Base-by-base conservation (phyloP, 2,113 vertebrate species). In the Elephas maximus region DNA sequence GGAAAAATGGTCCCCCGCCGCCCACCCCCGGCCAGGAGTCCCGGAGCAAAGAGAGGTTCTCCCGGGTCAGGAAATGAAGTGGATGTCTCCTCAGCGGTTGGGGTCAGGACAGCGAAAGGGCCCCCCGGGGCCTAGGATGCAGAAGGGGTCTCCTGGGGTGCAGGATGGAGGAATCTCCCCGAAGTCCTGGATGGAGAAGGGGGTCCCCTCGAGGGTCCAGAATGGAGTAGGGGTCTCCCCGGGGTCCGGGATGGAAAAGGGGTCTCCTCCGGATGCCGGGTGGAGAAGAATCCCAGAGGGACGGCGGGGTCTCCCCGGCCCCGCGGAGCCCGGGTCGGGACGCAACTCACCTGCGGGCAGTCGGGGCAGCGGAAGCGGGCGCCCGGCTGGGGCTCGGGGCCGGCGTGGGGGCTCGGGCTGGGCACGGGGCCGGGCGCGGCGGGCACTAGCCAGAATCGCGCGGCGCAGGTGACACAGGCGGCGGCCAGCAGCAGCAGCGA, bases 341-440 rank as follows among this genome's bases (percentile, higher is more conserved):
- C 33, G 80, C 30, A 15, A 44, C 98, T 98, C 93, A 98, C 98
- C 98, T 97, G 79, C 37, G 2, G 69, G 26, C 20, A 28, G 91
- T 60, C 85, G 6, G 71, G 90, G 78, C 73, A 28, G 73, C 73
- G 33, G 62, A 92, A 67, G 45, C 37, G 23, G 65, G 71, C 33
- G 67, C 81, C 69, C 3, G 63, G 57, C 12, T 24, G 37, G n/a
- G 15, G 0, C 69, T 60, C 45, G 1, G 60, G 77, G 9, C 6
- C 76, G 65, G 44, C 24, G 12, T 37, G 21, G 44, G 37, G 71
- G 26, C 71, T 63, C 1, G 65, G 53, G 79, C 48, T 77, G 65
- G 76, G n/a, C 44, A 30, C n/a, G 15, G 44, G 30, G 21, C 26
- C 0, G 12, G 63, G 51, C 62, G 23, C 6, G 5, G 77, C 73